Percentiles rank a stretch among this genome's conserved stretches.
Evolutionary conservation across 2,113 vertebrate species (phyloP).

Genomic region (Scartelaos histophorus): DNA sequence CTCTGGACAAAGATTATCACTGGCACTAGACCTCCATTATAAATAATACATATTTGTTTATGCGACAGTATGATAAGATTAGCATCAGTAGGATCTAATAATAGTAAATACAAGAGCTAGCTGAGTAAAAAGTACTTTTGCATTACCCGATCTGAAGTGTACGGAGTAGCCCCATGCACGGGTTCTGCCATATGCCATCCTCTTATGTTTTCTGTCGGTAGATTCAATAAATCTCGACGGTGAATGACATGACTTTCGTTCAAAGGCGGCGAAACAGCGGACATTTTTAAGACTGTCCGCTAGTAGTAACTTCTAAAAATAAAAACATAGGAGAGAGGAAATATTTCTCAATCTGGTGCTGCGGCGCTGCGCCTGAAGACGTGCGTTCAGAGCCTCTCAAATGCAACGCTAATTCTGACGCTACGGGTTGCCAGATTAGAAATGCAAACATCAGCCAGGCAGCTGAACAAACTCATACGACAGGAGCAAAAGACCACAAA

Average conservation of each 20-base stretch:
- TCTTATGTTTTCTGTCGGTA: slow-evolving; percentile 14
- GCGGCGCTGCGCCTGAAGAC: neutral
- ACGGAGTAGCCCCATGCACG: neutral
- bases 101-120: neutral
- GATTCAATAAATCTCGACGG: slow-evolving; percentile 36
- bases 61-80: neutral
- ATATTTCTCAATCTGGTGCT: neutral
- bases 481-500: neutral
- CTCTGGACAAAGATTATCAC: neutral
- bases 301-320: slow-evolving; percentile 26
- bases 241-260: slow-evolving; percentile 9
- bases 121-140: slow-evolving; percentile 8
- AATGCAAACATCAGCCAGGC: neutral
- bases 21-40: neutral
- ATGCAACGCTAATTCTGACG: neutral
- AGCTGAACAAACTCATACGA: neutral
- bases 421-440: neutral
- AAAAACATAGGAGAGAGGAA: slow-evolving; percentile 5
- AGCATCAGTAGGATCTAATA: neutral
- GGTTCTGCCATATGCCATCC: slow-evolving; percentile 3
- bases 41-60: neutral
- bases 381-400: neutral
- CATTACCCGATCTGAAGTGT: slow-evolving; percentile 34
- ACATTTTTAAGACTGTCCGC: slow-evolving; percentile 51
- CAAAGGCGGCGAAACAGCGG: slow-evolving; percentile 22